These are phyloP conservation scores for Pristionchus mayeri DNA, from an alignment of 2,888 invertebrate genomes.

Conservation along the genomic window DNA sequence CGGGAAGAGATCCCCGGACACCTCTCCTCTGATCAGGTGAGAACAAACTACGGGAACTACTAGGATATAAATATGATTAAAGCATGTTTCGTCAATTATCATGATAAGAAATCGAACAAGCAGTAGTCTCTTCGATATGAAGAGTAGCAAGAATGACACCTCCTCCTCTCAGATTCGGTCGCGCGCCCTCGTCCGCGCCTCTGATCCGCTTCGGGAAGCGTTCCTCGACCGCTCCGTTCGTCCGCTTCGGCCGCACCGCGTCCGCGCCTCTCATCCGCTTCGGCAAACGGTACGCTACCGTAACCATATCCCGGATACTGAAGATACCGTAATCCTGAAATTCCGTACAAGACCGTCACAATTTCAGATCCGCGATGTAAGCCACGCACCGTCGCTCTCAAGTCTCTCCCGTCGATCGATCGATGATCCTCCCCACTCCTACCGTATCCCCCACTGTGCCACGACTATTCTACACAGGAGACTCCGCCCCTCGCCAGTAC, in stretches of 20 bases:
- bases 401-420: constrained; percentile 9
- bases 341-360: not conserved
- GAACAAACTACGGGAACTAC: too few species aligned
- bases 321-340: not conserved
- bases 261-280: constrained; percentile 48
- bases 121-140: not conserved
- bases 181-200: constrained; percentile 48
- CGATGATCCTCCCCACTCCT: not conserved
- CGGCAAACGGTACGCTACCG: constrained; percentile 41
- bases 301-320: not conserved
- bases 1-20: constrained; percentile 33
- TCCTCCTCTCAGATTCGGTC: constrained; percentile 46
- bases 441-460: constrained; percentile 34
- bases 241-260: constrained; percentile 49
- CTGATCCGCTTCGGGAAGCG: constrained; percentile 50
- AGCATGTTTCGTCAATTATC: not conserved
- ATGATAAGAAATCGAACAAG: not conserved
- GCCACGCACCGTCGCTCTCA: not conserved
- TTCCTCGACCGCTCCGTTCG: constrained; percentile 39
- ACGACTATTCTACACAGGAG: not conserved
- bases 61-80: not conserved
- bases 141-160: not conserved
- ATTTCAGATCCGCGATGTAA: constrained; percentile 28
- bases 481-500: constrained; percentile 35
- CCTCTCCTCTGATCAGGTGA: constrained; percentile 43